Base-by-base conservation (phyloP, 2,113 vertebrate species). In the Himantopus leucocephalus region DNA sequence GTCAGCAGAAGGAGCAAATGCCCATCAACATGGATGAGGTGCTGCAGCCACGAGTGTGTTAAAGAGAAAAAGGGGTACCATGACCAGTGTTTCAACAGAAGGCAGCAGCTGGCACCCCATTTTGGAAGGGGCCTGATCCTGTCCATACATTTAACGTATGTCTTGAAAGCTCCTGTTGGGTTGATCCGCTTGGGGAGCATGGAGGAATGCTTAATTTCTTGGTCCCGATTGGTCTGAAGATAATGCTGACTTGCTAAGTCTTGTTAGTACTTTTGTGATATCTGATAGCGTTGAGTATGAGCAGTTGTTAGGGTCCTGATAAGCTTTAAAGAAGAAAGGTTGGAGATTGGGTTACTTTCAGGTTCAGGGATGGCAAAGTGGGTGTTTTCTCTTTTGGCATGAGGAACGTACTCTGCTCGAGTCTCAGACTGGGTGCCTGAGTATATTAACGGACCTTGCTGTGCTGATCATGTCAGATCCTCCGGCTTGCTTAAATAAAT, bases 61-160 rank as follows among this genome's bases (percentile, higher is more conserved):
- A 60, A 83, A 91, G 34, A 88, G 34, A 26, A 14, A 20, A 63
- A 52, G 30, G 45, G 18, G 22, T 59, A 8, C 81, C 11, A 6
- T 20, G 14, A 47, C 14, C 32, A 12, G 29, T n/a, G 27, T 27
- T 85, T 73, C 75, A 63, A 55, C n/a, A 79, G 66, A 79, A 75
- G 58, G 63, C 26, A 74, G 59, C 3, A 3, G 22, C 78, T 88
- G 34, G 19, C 60, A 74, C 30, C 9, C 10, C 3, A 0, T 78
- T 95, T 75, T 8, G 0, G 24, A 26, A 67, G 64, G 41, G 39
- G 19, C 8, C 41, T 30, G 30, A 30, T 53, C 32, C 29, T 84
- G 32, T 12, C 23, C 1, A 1, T 59, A 30, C 12, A 12, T 67
- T 93, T 43, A 67, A 2, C 0, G 1, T n/a, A 8, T 1, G 12